These are phyloP conservation scores for Torymus texanus DNA, from an alignment of 2,888 invertebrate genomes.

Conservation along the genomic window DNA sequence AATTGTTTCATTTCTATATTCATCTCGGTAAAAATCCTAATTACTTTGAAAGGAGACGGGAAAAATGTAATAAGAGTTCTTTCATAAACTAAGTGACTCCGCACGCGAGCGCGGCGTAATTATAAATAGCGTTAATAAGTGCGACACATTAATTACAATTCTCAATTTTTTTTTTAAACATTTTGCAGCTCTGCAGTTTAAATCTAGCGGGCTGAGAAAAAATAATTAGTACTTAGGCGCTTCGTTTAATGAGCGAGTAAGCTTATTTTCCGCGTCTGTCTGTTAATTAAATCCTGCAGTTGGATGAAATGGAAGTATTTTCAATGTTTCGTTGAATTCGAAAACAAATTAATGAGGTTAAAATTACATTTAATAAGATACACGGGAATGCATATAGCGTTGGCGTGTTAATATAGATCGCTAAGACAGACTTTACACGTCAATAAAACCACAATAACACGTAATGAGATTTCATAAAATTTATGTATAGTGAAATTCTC, in stretches of 20 bases:
- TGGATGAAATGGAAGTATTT: background rate
- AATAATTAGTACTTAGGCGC: slow-evolving; percentile 9
- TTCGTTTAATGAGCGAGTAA: slow-evolving; percentile 6
- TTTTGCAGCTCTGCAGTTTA: background rate
- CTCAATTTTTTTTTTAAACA: background rate
- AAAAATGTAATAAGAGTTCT: too few species aligned
- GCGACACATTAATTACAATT: background rate
- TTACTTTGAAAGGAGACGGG: too few species aligned
- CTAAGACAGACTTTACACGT: too few species aligned
- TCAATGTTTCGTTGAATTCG: background rate
- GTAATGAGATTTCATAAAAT: too few species aligned
- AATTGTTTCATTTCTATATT: too few species aligned
- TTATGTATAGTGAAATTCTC: too few species aligned
- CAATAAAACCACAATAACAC: too few species aligned
- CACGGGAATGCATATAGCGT: background rate
- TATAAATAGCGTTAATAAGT: background rate
- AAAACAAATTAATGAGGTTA: slow-evolving; percentile 8
- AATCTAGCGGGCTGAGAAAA: background rate
- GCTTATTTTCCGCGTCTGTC: slow-evolving; percentile 7
- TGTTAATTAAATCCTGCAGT: slow-evolving; percentile 17
- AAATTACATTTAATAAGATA: background rate
- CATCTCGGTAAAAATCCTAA: too few species aligned
- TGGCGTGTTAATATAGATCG: background rate
- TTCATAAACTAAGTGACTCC: too few species aligned
- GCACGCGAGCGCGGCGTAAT: too few species aligned